phyloP scores from a whole-genome alignment of 2,113 vertebrate species.

The Vulpes vulpes region DNA sequence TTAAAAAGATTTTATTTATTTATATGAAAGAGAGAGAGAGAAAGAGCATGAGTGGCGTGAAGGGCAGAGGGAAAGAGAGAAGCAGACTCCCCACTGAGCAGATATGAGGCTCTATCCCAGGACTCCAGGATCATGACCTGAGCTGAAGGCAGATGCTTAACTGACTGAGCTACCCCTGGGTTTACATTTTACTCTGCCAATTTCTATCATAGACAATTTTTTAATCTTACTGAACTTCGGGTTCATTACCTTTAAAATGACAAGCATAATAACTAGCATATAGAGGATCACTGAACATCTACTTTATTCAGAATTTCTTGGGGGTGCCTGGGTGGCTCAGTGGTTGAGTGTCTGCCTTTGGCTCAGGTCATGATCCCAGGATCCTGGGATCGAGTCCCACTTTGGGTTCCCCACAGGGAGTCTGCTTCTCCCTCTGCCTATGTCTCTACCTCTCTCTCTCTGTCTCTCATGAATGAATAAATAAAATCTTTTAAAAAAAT shows the following conservation, averaged over 20 bases:
- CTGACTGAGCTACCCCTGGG: not conserved
- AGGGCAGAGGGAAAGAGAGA: not conserved
- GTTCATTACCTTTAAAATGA: not conserved
- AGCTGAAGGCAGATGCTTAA: not conserved
- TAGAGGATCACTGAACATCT: not conserved
- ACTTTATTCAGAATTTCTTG: not conserved
- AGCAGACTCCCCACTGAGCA: not conserved
- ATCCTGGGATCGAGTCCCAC: no score
- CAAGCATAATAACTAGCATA: not conserved
- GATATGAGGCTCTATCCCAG: not conserved
- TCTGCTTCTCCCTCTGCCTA: no score
- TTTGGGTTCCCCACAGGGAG: no score
- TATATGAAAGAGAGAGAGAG: not conserved
- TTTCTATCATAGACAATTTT: not conserved
- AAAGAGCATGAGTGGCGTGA: not conserved
- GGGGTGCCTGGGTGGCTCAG: no score
- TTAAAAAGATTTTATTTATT: not conserved
- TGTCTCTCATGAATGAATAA: no score
- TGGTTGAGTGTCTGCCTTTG: no score
- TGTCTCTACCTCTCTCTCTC: no score
- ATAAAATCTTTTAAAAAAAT: no score
- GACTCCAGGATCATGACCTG: not conserved
- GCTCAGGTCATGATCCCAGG: no score
- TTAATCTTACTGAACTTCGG: not conserved
- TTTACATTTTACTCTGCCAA: not conserved